These are phyloP conservation scores for Ciconia nigra DNA, from an alignment of 2,797 vertebrate genomes.

Conservation along the genomic window DNA sequence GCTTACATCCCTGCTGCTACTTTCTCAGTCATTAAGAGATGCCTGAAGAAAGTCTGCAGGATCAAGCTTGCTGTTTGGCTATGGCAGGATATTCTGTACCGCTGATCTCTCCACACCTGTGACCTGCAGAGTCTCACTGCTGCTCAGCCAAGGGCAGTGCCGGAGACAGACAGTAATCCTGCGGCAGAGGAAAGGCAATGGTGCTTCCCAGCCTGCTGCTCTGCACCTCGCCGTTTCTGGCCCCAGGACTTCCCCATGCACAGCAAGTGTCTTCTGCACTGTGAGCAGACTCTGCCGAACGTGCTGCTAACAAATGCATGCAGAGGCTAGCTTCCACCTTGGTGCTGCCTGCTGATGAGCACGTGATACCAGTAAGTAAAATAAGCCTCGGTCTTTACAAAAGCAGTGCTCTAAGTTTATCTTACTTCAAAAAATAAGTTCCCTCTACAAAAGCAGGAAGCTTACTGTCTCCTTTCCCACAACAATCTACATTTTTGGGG, in stretches of 20 bases:
- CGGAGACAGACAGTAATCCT: neutral
- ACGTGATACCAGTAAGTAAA: conserved; percentile 41
- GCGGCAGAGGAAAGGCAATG: neutral
- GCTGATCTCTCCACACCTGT: neutral
- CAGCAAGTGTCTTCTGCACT: neutral
- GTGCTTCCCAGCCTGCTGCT: neutral
- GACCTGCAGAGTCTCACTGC: neutral
- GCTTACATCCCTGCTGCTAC: neutral
- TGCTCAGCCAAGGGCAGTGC: neutral
- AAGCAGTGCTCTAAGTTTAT: conserved; percentile 56
- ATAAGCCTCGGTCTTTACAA: conserved; percentile 30
- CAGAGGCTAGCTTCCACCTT: conserved; percentile 17
- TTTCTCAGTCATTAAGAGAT: neutral
- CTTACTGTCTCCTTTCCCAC: conserved; percentile 69
- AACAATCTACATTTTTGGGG: conserved; percentile 66
- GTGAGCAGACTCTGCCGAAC: accelerated
- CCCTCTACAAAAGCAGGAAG: conserved; percentile 73
- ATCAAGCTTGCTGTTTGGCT: neutral
- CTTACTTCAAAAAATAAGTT: conserved; percentile 58
- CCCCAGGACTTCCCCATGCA: neutral
- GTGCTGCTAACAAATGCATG: neutral
- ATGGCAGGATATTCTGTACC: neutral
- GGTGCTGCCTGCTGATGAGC: conserved; percentile 29
- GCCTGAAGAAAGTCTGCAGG: neutral
- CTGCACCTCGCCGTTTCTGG: neutral